Conservation (phyloP, 1,140 invertebrate species). For the Drusus annulatus region DNA sequence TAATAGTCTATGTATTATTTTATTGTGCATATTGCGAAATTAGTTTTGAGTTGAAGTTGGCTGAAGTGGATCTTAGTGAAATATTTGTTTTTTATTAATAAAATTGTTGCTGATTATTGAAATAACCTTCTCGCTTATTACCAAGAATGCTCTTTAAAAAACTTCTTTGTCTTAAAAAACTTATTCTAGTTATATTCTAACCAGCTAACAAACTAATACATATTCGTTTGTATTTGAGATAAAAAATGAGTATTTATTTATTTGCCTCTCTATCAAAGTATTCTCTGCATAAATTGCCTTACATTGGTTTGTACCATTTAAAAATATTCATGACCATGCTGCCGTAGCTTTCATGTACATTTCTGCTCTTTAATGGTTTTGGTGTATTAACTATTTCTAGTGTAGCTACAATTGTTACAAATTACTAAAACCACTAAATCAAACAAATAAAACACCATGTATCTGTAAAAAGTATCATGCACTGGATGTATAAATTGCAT, state of each 20-base stretch:
- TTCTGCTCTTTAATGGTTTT: slow-evolving; percentile 37
- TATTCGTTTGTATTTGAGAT: no score
- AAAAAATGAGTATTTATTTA: no score
- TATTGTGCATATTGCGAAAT: background rate
- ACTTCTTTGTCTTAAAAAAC: no score
- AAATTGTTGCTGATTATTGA: background rate
- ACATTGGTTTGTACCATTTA: background rate
- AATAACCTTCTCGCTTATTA: background rate
- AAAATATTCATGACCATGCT: no score
- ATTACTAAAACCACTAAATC: no score
- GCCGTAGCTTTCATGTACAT: background rate
- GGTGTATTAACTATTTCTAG: background rate
- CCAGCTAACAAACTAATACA: no score
- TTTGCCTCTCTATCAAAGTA: no score
- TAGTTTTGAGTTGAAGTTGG: background rate
- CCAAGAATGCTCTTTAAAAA: background rate
- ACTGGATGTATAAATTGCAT: no score
- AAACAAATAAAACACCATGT: no score
- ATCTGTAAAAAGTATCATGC: no score
- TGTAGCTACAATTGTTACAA: background rate
- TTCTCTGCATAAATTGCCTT: no score
- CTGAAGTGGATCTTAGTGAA: slow-evolving; percentile 5
- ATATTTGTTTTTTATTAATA: background rate
- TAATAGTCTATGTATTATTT: background rate
- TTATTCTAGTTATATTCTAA: no score